Evolutionary conservation across 2,888 invertebrate genomes (phyloP).

Genomic region (Thera britannica): DNA sequence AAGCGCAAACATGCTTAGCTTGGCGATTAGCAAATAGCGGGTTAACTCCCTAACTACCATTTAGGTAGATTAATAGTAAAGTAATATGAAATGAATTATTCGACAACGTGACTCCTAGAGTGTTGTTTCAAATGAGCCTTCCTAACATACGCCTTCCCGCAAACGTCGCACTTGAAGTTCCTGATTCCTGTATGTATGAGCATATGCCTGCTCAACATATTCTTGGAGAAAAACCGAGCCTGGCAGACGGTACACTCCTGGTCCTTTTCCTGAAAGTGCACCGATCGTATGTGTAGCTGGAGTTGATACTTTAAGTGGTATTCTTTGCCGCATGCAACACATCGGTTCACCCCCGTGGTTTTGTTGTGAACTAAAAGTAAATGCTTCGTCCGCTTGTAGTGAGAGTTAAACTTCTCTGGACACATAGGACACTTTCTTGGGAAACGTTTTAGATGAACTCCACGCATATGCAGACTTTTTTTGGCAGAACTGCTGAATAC

Average conservation of each 20-base stretch:
- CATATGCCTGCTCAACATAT: constrained; percentile 77
- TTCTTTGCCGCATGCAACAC: constrained; percentile 67
- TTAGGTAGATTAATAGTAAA: not conserved
- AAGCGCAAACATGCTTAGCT: too few species aligned
- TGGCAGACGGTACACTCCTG: constrained; percentile 66
- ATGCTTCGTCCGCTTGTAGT: constrained; percentile 70
- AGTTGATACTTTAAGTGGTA: constrained; percentile 70
- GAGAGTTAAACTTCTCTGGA: constrained; percentile 68
- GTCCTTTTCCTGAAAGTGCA: constrained; percentile 71
- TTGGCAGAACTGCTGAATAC: constrained; percentile 66
- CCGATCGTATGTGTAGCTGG: constrained; percentile 64
- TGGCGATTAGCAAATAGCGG: too few species aligned
- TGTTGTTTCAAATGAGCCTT: constrained; percentile 64
- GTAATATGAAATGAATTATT: not conserved
- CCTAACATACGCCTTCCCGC: constrained; percentile 74
- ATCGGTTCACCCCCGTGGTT: constrained; percentile 55
- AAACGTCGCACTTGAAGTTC: constrained; percentile 75
- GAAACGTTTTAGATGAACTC: constrained; percentile 65
- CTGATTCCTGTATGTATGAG: constrained; percentile 79
- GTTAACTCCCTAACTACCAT: not conserved
- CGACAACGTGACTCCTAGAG: constrained; percentile 52
- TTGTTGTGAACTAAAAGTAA: constrained; percentile 67
- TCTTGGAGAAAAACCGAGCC: constrained; percentile 69
- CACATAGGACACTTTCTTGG: constrained; percentile 68
- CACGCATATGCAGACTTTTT: constrained; percentile 59